These are phyloP conservation scores for Lycia hirtaria DNA, from an alignment of 2,888 invertebrate genomes.

Conservation along the genomic window DNA sequence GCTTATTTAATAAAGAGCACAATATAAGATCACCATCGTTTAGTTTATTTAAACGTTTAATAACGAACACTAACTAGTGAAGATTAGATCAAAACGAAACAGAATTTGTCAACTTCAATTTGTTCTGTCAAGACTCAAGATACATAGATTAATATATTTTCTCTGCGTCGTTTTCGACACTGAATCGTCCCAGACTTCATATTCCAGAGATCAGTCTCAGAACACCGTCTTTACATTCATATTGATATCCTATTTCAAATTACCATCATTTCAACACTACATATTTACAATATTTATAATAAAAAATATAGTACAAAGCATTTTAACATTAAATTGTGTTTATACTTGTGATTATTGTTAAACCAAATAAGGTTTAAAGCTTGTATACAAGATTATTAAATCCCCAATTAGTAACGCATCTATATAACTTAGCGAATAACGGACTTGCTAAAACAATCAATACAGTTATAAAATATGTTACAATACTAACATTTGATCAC, in stretches of 20 bases:
- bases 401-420: not conserved
- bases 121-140: no score
- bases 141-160: no score
- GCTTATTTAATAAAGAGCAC: no score
- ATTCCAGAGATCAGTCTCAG: constrained; percentile 2
- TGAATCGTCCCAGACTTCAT: not conserved
- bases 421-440: no score
- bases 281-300: constrained; percentile 6
- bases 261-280: not conserved
- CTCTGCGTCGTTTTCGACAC: no score
- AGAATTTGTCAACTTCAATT: no score
- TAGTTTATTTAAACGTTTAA: no score
- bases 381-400: constrained; percentile 1
- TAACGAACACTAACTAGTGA: no score
- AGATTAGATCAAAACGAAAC: no score
- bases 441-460: not conserved
- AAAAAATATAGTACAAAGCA: constrained; percentile 2
- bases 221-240: not conserved
- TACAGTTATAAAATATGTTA: not conserved
- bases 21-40: no score
- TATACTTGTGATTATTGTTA: not conserved
- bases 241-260: not conserved
- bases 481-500: constrained; percentile 1
- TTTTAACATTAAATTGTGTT: not conserved
- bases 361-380: not conserved